Conservation (phyloP, 92 coral and sea anemone species). For the Palythoa grandis region DNA sequence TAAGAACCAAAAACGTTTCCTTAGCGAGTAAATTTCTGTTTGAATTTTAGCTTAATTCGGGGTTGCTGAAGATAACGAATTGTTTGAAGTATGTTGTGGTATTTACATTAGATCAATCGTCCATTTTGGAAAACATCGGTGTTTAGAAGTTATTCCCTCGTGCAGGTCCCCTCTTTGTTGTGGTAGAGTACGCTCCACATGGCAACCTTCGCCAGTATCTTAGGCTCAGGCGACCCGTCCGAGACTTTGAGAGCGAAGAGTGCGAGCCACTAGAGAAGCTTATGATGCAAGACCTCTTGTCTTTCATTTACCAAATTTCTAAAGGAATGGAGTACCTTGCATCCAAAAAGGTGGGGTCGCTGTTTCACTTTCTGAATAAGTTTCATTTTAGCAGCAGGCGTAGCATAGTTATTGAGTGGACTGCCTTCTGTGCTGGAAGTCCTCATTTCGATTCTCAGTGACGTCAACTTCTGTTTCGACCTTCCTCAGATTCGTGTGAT, state of each 20-base stretch:
- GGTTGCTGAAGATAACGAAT: too few species aligned
- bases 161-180: slow-evolving; percentile 36
- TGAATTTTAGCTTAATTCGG: too few species aligned
- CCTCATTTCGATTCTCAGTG: too few species aligned
- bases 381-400: too few species aligned
- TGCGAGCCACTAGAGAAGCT: slow-evolving; percentile 23
- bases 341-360: slow-evolving; percentile 5
- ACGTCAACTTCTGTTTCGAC: too few species aligned
- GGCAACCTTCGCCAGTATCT: slow-evolving; percentile 44
- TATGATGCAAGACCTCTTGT: slow-evolving; percentile 34
- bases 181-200: slow-evolving; percentile 42
- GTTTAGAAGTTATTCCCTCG: neutral
- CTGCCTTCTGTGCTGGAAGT: too few species aligned
- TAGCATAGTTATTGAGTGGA: neutral
- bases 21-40: too few species aligned
- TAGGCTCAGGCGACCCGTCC: slow-evolving; percentile 31
- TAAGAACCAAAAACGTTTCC: too few species aligned
- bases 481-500: too few species aligned
- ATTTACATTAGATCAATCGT: neutral
- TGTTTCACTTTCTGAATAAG: neutral
- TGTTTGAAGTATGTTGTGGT: too few species aligned
- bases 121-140: neutral
- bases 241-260: slow-evolving; percentile 27
- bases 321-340: slow-evolving; percentile 42
- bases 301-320: slow-evolving; percentile 25